Conservation (phyloP, 2,797 vertebrate species). For the Rhabdophis nuchalis region DNA sequence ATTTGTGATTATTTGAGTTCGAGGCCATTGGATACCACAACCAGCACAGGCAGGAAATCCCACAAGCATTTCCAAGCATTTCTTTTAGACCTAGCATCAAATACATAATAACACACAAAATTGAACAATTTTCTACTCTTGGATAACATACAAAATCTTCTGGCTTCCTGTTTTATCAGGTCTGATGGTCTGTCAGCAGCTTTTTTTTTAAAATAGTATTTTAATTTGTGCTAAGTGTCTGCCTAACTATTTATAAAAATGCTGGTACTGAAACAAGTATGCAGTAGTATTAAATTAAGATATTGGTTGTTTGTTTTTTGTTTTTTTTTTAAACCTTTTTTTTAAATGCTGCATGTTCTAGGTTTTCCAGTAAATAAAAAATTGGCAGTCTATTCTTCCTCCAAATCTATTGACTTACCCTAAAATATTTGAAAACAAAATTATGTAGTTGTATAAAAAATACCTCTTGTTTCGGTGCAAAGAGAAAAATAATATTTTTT, state of each 20-base stretch:
- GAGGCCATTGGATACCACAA: not conserved
- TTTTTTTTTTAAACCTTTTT: not conserved
- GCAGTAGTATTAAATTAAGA: not conserved
- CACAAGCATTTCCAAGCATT: not conserved
- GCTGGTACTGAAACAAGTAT: not conserved
- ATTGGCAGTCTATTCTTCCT: not conserved
- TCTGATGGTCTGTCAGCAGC: not conserved
- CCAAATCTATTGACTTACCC: not conserved
- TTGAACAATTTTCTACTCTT: not conserved
- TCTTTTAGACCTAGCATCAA: not conserved
- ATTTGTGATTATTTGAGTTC: not conserved
- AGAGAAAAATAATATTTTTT: not conserved
- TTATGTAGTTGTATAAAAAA: not conserved
- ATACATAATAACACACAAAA: not conserved
- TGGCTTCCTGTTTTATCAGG: not conserved
- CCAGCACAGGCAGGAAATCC: not conserved
- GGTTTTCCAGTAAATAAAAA: not conserved
- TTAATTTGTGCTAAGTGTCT: not conserved
- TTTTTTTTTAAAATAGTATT: not conserved
- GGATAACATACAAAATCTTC: not conserved
- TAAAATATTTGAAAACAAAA: not conserved
- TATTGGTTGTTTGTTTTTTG: no score
- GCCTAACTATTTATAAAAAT: not conserved
- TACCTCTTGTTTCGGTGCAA: not conserved
- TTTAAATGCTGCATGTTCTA: not conserved